A percentile compares a stretch with the other conserved stretches of the same genome.
These are phyloP conservation scores for Lepidocolaptes lacrymiger DNA, from an alignment of 2,797 vertebrate genomes.

Conservation along the genomic window DNA sequence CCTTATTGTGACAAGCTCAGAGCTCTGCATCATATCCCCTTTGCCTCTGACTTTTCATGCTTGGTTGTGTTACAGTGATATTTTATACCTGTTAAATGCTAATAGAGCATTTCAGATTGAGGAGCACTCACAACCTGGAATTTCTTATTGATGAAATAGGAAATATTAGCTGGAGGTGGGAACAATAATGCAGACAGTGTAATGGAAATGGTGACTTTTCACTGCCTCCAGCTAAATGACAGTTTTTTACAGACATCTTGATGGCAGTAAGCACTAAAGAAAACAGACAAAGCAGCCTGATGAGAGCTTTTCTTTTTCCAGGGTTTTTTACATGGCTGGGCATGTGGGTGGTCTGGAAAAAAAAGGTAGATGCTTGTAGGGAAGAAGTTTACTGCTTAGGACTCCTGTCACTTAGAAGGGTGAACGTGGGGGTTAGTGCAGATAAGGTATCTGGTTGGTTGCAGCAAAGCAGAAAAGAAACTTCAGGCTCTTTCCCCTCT, in stretches of 20 bases:
- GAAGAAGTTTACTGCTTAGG: not conserved
- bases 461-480: not conserved
- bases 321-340: not conserved
- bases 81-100: not conserved
- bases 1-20: not conserved
- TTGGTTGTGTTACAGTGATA: not conserved
- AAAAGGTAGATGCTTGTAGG: not conserved
- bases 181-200: not conserved
- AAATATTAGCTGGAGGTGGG: not conserved
- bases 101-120: not conserved
- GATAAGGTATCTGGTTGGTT: not conserved
- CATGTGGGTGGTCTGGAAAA: not conserved
- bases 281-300: not conserved
- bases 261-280: not conserved
- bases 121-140: not conserved
- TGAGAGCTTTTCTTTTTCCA: not conserved
- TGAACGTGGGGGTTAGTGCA: not conserved
- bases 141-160: slow-evolving; percentile 14
- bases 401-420: not conserved
- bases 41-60: slow-evolving; percentile 1
- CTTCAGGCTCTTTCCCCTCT: not conserved
- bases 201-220: not conserved
- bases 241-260: not conserved
- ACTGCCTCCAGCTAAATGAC: not conserved
- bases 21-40: not conserved